Conservation (phyloP, 2,888 invertebrate genomes). For the Lasioglossum lativentre region DNA sequence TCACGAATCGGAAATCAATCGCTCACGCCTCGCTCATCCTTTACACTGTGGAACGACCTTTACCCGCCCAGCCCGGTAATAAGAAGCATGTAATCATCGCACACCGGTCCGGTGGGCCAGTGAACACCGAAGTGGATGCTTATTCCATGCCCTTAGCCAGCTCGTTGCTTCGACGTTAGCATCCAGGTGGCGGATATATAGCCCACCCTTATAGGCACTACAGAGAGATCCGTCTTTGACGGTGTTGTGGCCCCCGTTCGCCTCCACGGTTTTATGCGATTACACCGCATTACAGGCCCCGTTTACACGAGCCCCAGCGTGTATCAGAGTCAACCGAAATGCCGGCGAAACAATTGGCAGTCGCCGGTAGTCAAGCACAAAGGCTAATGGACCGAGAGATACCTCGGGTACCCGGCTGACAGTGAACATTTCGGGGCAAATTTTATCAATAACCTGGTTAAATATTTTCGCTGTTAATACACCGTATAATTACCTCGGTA, state of each 20-base stretch:
- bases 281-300: slow-evolving; percentile 55
- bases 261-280: slow-evolving; percentile 63
- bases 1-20: slow-evolving; percentile 57
- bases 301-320: slow-evolving; percentile 42
- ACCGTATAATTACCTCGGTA: neutral
- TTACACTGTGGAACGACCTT: slow-evolving; percentile 33
- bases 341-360: slow-evolving; percentile 13
- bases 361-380: neutral
- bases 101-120: slow-evolving; percentile 26
- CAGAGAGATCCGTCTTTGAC: slow-evolving; percentile 61
- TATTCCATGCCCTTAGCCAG: slow-evolving; percentile 45
- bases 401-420: neutral
- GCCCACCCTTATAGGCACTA: neutral
- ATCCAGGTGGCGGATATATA: neutral
- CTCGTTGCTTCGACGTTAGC: slow-evolving; percentile 34
- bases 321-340: slow-evolving; percentile 24
- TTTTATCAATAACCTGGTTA: neutral
- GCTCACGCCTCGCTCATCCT: slow-evolving; percentile 38
- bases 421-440: neutral
- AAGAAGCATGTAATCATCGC: slow-evolving; percentile 45
- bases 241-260: slow-evolving; percentile 43
- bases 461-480: neutral
- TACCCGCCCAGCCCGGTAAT: slow-evolving; percentile 20
- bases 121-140: slow-evolving; percentile 17
- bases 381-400: slow-evolving; percentile 16